Base-by-base conservation (phyloP, 2,797 vertebrate species). In the Urosaurus nigricauda region DNA sequence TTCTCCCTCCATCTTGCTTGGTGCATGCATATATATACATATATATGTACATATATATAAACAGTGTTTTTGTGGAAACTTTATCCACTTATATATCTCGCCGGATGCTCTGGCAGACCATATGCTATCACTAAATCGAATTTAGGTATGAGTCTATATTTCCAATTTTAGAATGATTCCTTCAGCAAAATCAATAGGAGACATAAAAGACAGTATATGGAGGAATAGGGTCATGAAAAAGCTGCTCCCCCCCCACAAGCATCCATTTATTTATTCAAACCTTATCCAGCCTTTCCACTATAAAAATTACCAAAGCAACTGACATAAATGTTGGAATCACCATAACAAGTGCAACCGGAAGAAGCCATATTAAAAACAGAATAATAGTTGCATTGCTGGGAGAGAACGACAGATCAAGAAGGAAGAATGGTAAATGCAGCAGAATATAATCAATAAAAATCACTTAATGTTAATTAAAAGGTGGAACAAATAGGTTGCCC, bases 71-170 rank as follows among this genome's bases (percentile, higher is more conserved):
- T 3, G 47, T 74, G 94, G 83, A 89, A 92, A 95, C 3, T 71
- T 3, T 16, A 26, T 12, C 7, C 29, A 65, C 19, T 40, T 47
- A 13, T 65, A 91, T 91, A 92, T 79, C 88, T 91, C 82, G 89
- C 86, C 65, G 63, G 91, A 89, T 68, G 53, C 80, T 12, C 4
- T 0, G 7, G 85, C 83, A 93, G 90, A 89, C 87, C 89, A 80
- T 85, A 92, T 70, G 86, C 35, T 56, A 73, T 56, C 29, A 56
- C n/a, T n/a, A n/a, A n/a, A n/a, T n/a, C n/a, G n/a, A n/a, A n/a
- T n/a, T n/a, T n/a, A 43, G 63, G 24, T 12, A 47, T 71, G 47
- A 51, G 29, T 51, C 3, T 51, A n/a, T 11, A 11, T 29, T 79
- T 70, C 63, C 24, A 21, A 1, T n/a, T 78, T 70, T 32, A 60